phyloP scores from a whole-genome alignment of 1,140 invertebrate genomes.

The Alviniconcha marisindica region DNA sequence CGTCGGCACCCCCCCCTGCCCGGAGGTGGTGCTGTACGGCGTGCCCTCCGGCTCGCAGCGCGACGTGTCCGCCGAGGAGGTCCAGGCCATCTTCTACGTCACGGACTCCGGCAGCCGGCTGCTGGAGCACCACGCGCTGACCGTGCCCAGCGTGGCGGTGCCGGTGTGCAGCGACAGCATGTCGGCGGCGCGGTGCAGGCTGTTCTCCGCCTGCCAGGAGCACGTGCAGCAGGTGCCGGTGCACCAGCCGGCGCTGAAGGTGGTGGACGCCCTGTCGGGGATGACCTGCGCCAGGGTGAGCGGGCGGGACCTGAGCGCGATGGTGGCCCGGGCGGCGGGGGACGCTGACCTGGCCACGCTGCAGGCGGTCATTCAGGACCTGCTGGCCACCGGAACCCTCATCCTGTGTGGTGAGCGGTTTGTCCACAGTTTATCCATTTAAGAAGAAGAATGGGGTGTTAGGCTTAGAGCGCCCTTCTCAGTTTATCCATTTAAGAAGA shows the following conservation, averaged over 20 bases:
- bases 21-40: neutral
- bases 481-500: no score
- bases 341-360: neutral
- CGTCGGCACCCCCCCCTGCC: neutral
- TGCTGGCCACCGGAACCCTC: neutral
- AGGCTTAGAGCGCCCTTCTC: no score
- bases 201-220: neutral
- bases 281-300: neutral
- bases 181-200: neutral
- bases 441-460: no score
- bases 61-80: slow-evolving; percentile 23
- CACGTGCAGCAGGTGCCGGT: neutral
- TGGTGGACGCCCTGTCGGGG: slow-evolving; percentile 15
- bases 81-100: slow-evolving; percentile 32
- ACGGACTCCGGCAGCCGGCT: slow-evolving; percentile 14
- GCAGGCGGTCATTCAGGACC: neutral
- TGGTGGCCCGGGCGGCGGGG: neutral
- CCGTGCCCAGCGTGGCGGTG: neutral
- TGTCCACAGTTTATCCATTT: no score
- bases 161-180: neutral
- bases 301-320: neutral
- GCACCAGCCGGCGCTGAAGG: neutral
- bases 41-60: neutral
- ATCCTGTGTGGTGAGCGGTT: slow-evolving; percentile 4
- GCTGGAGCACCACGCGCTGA: slow-evolving; percentile 12